Evolutionary conservation across 2,888 invertebrate genomes (phyloP).

Genomic region (Patella ulyssiponensis): DNA sequence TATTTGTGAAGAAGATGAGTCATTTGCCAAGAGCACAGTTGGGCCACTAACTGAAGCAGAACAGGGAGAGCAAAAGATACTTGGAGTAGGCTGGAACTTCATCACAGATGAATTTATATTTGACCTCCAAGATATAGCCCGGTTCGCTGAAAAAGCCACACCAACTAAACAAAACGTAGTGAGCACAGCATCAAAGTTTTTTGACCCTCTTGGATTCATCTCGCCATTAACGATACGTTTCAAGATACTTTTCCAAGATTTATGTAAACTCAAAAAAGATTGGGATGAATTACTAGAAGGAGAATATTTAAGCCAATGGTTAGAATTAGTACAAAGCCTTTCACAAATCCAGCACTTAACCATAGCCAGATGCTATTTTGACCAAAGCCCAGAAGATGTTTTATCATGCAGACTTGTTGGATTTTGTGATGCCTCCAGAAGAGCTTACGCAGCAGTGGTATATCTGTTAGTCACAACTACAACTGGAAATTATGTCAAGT

Average conservation of each 20-base stretch:
- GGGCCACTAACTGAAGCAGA: neutral
- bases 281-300: constrained; percentile 3
- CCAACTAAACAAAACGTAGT: neutral
- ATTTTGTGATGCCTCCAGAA: neutral
- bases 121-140: neutral
- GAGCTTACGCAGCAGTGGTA: neutral
- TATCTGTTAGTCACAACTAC: neutral
- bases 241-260: constrained; percentile 4
- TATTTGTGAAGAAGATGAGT: constrained; percentile 3
- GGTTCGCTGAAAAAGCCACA: neutral
- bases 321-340: neutral
- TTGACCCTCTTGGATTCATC: constrained; percentile 6
- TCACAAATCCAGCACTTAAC: neutral
- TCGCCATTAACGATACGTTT: neutral
- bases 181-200: neutral
- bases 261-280: neutral
- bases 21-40: neutral
- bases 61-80: neutral
- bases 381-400: neutral
- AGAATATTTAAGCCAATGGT: neutral
- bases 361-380: neutral
- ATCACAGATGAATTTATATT: constrained; percentile 3
- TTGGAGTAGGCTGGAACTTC: neutral
- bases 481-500: neutral
- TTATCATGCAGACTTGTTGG: neutral